A percentile compares a stretch with the other conserved stretches of the same genome.
phyloP scores from a whole-genome alignment of 1,140 invertebrate species.

The Chironomus striatipennis region DNA sequence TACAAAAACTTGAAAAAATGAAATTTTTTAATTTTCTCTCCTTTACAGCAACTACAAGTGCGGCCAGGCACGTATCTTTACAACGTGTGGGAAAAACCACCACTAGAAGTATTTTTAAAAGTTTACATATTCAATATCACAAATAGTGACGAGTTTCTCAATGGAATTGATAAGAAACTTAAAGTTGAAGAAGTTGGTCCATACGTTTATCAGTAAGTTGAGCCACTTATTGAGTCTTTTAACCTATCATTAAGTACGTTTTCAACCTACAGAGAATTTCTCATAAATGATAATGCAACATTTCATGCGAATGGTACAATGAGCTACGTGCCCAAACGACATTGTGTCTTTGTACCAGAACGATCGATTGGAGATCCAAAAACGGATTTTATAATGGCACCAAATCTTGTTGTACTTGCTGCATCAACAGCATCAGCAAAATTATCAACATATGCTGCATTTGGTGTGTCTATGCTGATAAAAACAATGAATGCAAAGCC shows the following conservation, averaged over 20 bases:
- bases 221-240: not conserved
- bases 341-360: slow-evolving; percentile 54
- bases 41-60: slow-evolving; percentile 47
- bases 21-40: slow-evolving; percentile 28
- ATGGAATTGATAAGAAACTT: slow-evolving; percentile 55
- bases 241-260: not conserved
- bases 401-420: slow-evolving; percentile 71
- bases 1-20: too few species aligned
- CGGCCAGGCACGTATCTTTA: slow-evolving; percentile 48
- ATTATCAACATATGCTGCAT: slow-evolving; percentile 34
- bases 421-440: slow-evolving; percentile 32
- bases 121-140: slow-evolving; percentile 81
- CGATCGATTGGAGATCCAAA: slow-evolving; percentile 58
- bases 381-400: slow-evolving; percentile 53
- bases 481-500: slow-evolving; percentile 53
- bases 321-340: slow-evolving; percentile 59
- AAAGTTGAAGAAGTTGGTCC: slow-evolving; percentile 71
- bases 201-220: slow-evolving; percentile 71
- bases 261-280: slow-evolving; percentile 49
- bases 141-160: slow-evolving; percentile 61
- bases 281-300: slow-evolving; percentile 56
- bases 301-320: slow-evolving; percentile 69
- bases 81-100: slow-evolving; percentile 58
- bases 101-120: slow-evolving; percentile 58
- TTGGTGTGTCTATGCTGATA: slow-evolving; percentile 53